Conservation (phyloP, 30 jellyfish, hydroid and myxozoan genomes). For the Aurelia sp. region DNA sequence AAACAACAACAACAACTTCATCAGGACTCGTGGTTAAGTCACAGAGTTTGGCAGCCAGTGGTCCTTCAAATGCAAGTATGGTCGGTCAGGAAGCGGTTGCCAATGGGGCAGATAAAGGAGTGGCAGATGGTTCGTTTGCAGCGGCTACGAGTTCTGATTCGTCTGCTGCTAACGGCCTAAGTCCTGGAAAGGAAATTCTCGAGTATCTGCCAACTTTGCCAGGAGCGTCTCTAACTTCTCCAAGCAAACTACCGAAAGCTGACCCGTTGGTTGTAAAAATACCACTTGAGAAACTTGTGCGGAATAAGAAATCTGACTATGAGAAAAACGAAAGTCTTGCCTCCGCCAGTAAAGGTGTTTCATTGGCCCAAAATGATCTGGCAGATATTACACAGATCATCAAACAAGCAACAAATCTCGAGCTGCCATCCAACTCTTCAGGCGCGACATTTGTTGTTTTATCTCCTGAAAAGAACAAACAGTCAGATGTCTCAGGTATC, state of each 20-base stretch:
- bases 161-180: not conserved
- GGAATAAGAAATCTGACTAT: constrained; percentile 7
- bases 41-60: not conserved
- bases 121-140: not conserved
- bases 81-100: not conserved
- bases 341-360: not conserved
- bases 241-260: not conserved
- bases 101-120: no score
- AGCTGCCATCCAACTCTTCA: not conserved
- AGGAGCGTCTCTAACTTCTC: constrained; percentile 22
- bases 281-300: constrained; percentile 20
- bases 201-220: constrained; percentile 45
- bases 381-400: constrained; percentile 39
- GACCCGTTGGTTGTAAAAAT: constrained; percentile 15
- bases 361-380: not conserved
- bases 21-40: not conserved
- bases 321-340: not conserved
- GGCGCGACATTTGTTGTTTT: not conserved
- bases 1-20: not conserved
- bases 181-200: constrained; percentile 19
- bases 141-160: not conserved
- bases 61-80: not conserved
- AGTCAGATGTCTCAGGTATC: not conserved
- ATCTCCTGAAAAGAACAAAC: no score
- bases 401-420: constrained; percentile 28